Percentiles rank a stretch among this genome's conserved stretches.
Conservation (phyloP, 2,797 vertebrate genomes). For the Schizothorax lantsangensis region DNA sequence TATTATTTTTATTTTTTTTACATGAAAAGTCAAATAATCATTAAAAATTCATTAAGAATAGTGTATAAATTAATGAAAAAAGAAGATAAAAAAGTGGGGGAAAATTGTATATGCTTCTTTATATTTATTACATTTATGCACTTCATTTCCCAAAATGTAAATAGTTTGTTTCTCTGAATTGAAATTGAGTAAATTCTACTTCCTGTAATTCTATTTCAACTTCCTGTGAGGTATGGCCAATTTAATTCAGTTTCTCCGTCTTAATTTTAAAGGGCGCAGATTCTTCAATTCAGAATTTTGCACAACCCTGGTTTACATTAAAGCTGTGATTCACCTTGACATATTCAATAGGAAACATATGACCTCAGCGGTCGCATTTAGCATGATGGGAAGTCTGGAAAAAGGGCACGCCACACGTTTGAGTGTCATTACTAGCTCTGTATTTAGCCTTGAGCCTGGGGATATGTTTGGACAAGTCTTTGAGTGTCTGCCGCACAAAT, state of each 20-base stretch:
- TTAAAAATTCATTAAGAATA: background rate
- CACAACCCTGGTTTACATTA: background rate
- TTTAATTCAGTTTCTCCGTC: background rate
- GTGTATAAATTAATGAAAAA: background rate
- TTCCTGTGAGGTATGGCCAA: background rate
- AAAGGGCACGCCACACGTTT: conserved; percentile 63
- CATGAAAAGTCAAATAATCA: background rate
- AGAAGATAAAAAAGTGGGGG: background rate
- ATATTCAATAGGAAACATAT: conserved; percentile 24
- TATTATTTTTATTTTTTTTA: background rate
- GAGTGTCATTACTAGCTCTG: conserved; percentile 68
- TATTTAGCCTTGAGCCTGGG: conserved; percentile 60
- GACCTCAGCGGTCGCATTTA: conserved; percentile 6
- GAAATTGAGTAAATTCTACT: background rate
- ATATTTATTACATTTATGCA: background rate
- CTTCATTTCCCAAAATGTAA: background rate
- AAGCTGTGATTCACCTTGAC: conserved; percentile 23
- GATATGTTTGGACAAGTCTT: conserved; percentile 64
- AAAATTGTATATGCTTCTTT: background rate
- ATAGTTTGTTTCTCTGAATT: background rate
- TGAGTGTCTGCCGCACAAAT: conserved; percentile 58
- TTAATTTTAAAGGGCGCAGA: background rate
- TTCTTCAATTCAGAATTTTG: background rate
- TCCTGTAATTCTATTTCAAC: background rate
- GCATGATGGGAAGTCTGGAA: conserved; percentile 22